Conservation (phyloP, 37 sponge, comb jelly and placozoan genomes). For the Haliclona indistincta region DNA sequence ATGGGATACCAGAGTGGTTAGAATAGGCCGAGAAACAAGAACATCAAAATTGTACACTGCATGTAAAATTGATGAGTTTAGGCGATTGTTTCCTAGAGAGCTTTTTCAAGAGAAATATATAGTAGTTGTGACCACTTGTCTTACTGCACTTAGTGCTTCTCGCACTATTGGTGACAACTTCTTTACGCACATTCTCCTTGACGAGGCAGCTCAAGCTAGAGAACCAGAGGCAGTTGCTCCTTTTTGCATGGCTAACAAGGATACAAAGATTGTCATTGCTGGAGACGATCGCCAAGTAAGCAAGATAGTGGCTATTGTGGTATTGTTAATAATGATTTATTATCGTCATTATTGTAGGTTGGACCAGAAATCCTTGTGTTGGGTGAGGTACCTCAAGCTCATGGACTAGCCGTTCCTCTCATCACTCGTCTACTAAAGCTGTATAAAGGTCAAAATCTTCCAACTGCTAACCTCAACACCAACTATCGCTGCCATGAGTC, state of each 20-base stretch:
- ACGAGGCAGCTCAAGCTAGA: conserved; percentile 16
- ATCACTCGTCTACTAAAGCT: conserved; percentile 9
- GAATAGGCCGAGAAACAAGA: too few relatives aligned
- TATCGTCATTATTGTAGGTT: conserved; percentile 12
- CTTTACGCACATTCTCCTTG: conserved; percentile 3
- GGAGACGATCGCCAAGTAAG: neutral
- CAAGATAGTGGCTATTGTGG: neutral
- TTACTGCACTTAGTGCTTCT: neutral
- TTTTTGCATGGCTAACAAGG: neutral
- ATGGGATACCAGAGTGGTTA: too few relatives aligned
- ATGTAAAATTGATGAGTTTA: too few relatives aligned
- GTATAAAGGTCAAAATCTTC: neutral
- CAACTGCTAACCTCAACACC: conserved; percentile 5
- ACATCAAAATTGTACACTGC: too few relatives aligned
- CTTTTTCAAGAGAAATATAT: neutral
- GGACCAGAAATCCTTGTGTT: conserved; percentile 23
- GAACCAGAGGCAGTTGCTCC: conserved; percentile 13
- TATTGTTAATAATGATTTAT: neutral
- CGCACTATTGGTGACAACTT: neutral
- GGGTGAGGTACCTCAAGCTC: neutral
- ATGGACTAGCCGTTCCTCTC: conserved; percentile 7
- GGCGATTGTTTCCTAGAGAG: too few relatives aligned
- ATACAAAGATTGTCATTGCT: conserved; percentile 2
- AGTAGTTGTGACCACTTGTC: conserved; percentile 1
- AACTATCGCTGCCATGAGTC: conserved; percentile 66